Evolutionary conservation across 2,888 invertebrate genomes (phyloP).

Genomic region (Eupithecia subfuscata): DNA sequence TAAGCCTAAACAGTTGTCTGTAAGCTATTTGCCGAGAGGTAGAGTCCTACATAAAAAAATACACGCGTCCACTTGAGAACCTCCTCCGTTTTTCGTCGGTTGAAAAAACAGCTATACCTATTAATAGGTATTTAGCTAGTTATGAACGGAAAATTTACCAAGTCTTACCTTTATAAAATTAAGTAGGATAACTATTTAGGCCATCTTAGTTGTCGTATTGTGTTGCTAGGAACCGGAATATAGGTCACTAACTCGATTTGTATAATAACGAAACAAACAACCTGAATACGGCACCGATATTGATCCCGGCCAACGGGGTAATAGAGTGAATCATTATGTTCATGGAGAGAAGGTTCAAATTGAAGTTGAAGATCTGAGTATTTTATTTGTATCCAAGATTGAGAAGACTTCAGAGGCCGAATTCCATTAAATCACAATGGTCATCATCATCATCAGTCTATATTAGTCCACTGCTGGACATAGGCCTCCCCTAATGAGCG

Average conservation of each 20-base stretch:
- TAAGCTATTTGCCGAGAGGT: too few species aligned
- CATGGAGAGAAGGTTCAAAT: neutral
- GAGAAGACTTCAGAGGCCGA: too few species aligned
- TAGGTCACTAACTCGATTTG: conserved; percentile 49
- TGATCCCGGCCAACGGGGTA: neutral
- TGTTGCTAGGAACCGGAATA: conserved; percentile 49
- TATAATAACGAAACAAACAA: conserved; percentile 48
- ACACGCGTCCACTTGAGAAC: too few species aligned
- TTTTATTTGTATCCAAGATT: conserved; percentile 36
- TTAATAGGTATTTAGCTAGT: neutral
- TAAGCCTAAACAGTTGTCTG: too few species aligned
- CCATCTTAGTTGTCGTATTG: conserved; percentile 34
- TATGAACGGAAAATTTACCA: neutral
- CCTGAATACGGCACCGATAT: neutral
- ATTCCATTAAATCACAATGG: too few species aligned
- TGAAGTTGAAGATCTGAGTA: neutral
- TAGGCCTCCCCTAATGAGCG: too few species aligned
- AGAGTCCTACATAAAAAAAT: too few species aligned
- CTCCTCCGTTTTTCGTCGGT: too few species aligned
- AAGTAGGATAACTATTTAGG: conserved; percentile 25
- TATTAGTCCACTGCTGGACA: too few species aligned
- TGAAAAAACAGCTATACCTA: too few species aligned
- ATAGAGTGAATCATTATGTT: neutral
- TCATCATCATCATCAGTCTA: too few species aligned
- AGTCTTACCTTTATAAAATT: neutral